Evolutionary conservation across 2,888 invertebrate species (phyloP), one percentile per base, ranked within the genome.

Genomic region (Malachius bipustulatus): DNA sequence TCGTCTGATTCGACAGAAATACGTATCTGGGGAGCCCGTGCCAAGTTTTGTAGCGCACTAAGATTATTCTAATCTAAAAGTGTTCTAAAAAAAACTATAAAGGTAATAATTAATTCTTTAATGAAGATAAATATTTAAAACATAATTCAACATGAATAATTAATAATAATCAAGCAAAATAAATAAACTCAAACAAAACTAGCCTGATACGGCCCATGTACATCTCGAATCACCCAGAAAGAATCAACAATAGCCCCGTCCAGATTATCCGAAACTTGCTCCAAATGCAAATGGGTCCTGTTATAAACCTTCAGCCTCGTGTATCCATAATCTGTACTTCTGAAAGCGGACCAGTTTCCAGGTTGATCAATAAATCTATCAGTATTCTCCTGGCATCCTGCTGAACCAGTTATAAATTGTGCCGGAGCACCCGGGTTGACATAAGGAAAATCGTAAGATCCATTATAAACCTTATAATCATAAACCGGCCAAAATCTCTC

Each of bases 401-500:
- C 89, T 1, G 88, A 87, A 28, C 91, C 91, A 6, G 87, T 84
- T 48, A 73, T 78, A 53, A 98, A 71, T 57, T 98, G 96, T 0
- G 97, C 81, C 0, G 97, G 91, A 1, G 91, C 96, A 42, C 75
- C 51, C 1, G 64, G 63, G 59, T 85, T 79, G 13, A 61, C 67
- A 55, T 84, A 84, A 0, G 84, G 82, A 11, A 66, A 60, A n/a
- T 66, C 61, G 28, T 60, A 62, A 45, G 75, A 77, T 9, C 82
- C 79, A 59, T 80, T 80, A 52, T 71, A 75, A 3, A 53, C 45
- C 51, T 69, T 69, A 49, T 79, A 73, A 62, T 97, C 75, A 64
- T 87, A 97, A 40, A 96, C 73, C 2, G 97, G 97, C 84, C 88
- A 97, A 37, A 91, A 66, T 35, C 98, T 70, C 64, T 97, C 97